Evolutionary conservation across 2,888 invertebrate genomes (phyloP).

Genomic region (Eupithecia abbreviata): DNA sequence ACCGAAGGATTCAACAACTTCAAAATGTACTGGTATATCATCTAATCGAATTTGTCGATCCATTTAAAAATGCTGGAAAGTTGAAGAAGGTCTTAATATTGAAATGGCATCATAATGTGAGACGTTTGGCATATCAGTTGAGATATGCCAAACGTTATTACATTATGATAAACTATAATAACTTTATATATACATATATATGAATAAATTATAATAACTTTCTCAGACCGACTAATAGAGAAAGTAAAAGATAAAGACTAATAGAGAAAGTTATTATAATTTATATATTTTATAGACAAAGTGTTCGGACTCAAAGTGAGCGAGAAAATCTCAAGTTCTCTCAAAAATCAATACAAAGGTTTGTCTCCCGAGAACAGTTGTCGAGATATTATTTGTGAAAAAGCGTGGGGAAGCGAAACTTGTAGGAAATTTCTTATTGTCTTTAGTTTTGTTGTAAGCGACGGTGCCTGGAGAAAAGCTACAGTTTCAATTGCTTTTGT

Average conservation of each 20-base stretch:
- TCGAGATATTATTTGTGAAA: constrained; percentile 30
- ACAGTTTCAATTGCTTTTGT: constrained; percentile 34
- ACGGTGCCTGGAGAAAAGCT: constrained; percentile 20
- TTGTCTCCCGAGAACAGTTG: constrained; percentile 30
- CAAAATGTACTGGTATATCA: constrained; percentile 23
- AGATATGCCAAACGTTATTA: too few relatives aligned
- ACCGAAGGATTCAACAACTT: constrained; percentile 40
- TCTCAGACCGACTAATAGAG: too few relatives aligned
- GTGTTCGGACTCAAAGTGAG: background rate
- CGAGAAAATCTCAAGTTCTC: background rate
- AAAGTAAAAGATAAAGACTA: too few relatives aligned
- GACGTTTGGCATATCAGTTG: too few relatives aligned
- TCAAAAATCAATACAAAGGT: constrained; percentile 33
- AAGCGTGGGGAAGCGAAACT: constrained; percentile 26
- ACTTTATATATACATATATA: too few relatives aligned
- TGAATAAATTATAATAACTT: too few relatives aligned
- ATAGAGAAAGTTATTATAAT: too few relatives aligned
- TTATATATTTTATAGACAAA: background rate
- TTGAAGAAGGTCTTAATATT: background rate
- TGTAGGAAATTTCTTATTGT: constrained; percentile 33
- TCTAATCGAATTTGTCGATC: constrained; percentile 8
- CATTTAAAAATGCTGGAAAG: background rate
- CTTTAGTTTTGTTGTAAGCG: constrained; percentile 28
- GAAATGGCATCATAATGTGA: too few relatives aligned
- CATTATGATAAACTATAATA: too few relatives aligned